A percentile compares a stretch with the other conserved stretches of the same genome.
Conservation (phyloP, 2,797 vertebrate genomes). For the Florisuga fusca region DNA sequence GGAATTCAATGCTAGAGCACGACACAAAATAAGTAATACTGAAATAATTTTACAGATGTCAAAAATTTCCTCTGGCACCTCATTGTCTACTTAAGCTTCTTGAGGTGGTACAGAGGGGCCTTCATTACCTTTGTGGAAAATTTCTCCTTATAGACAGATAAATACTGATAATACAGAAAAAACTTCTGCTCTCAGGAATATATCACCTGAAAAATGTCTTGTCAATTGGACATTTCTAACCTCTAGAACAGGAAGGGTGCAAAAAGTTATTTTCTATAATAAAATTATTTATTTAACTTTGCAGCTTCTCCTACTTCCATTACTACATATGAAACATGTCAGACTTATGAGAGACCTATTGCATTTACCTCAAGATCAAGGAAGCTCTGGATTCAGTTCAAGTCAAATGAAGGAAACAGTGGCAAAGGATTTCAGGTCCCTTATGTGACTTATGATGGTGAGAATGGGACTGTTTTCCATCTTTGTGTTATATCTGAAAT, state of each 20-base stretch:
- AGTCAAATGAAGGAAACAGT: slow-evolving; percentile 96
- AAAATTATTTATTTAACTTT: background rate
- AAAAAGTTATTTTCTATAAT: background rate
- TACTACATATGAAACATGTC: slow-evolving; percentile 97
- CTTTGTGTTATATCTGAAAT: background rate
- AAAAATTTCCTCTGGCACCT: background rate
- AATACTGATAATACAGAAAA: background rate
- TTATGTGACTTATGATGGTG: slow-evolving; percentile 96
- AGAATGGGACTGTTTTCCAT: background rate
- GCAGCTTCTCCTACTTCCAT: slow-evolving; percentile 92
- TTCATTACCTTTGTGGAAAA: background rate
- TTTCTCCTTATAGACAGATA: background rate
- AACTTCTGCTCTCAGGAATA: background rate
- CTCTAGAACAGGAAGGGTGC: background rate
- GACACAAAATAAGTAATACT: background rate
- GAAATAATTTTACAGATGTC: background rate
- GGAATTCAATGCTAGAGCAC: background rate
- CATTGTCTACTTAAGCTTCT: background rate
- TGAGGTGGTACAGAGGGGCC: background rate
- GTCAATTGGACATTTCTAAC: background rate
- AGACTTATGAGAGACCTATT: slow-evolving; percentile 95
- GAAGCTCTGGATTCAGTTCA: slow-evolving; percentile 98
- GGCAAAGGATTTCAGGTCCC: slow-evolving; percentile 97
- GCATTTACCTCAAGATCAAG: slow-evolving; percentile 96
- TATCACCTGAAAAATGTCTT: background rate